Percentiles rank a stretch among this genome's conserved stretches.
phyloP scores from a whole-genome alignment of 1,140 invertebrate genomes.

The Calephelis virginiensis region DNA sequence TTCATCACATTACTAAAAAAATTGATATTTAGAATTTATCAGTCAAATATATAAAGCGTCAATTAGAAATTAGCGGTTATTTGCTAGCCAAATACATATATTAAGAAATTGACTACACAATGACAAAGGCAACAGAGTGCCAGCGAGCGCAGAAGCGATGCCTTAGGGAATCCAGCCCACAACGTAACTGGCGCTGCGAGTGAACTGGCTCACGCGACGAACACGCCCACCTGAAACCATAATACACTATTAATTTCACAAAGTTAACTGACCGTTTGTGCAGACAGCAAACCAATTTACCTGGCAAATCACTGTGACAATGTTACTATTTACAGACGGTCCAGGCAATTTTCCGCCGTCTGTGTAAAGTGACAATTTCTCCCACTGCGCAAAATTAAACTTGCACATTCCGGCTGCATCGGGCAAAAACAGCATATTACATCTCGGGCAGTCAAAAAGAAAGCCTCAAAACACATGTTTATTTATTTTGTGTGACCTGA shows the following conservation, averaged over 20 bases:
- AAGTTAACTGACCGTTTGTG: neutral
- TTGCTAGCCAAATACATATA: neutral
- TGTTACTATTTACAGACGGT: too few species aligned
- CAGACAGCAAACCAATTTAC: too few species aligned
- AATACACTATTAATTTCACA: constrained; percentile 7
- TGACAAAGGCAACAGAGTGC: constrained; percentile 44
- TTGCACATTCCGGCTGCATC: too few species aligned
- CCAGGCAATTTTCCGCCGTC: too few species aligned
- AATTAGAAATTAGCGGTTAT: neutral
- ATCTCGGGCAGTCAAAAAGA: too few species aligned
- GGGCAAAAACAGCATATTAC: too few species aligned
- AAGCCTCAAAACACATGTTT: too few species aligned
- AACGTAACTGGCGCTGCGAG: constrained; percentile 70
- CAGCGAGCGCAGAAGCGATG: constrained; percentile 32
- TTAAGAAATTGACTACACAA: constrained; percentile 41
- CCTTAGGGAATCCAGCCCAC: constrained; percentile 68
- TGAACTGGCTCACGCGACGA: constrained; percentile 63
- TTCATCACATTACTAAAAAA: neutral
- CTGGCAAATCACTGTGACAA: too few species aligned
- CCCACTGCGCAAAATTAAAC: too few species aligned
- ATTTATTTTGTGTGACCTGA: too few species aligned
- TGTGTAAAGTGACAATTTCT: too few species aligned
- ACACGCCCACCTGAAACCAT: constrained; percentile 55
- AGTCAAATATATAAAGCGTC: neutral
- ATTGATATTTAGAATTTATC: neutral